A percentile compares a stretch with the other conserved stretches of the same genome.
phyloP scores from a whole-genome alignment of 2,113 vertebrate species.

The Aleadryas rufinucha region DNA sequence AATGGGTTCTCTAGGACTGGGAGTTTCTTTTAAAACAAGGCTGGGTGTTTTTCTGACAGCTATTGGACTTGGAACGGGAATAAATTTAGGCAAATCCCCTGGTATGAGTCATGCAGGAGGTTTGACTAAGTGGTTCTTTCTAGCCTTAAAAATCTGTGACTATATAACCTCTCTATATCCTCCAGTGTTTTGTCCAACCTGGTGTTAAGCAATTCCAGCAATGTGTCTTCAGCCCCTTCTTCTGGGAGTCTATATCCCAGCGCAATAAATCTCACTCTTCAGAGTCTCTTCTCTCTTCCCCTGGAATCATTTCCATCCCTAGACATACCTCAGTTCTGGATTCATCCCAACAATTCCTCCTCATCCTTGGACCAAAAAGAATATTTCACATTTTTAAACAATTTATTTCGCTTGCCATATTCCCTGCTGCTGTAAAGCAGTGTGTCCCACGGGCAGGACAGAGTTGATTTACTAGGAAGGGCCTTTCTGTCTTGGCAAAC shows the following conservation, averaged over 20 bases:
- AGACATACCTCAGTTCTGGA: neutral
- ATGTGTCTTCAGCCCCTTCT: neutral
- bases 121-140: neutral
- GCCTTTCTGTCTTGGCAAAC: neutral
- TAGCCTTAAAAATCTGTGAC: neutral
- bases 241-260: neutral
- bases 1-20: neutral
- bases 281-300: neutral
- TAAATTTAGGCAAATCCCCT: neutral
- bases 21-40: neutral
- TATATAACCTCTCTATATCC: neutral
- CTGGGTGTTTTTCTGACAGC: neutral
- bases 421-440: neutral
- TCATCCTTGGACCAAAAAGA: neutral
- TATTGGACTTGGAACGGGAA: neutral
- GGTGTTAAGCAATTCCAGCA: conserved; percentile 9
- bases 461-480: neutral
- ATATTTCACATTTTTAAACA: neutral
- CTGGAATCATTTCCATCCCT: neutral
- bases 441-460: neutral
- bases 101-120: neutral
- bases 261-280: neutral
- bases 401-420: neutral
- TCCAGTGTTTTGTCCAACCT: conserved; percentile 4
- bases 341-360: neutral